Conservation (phyloP, 92 coral and sea anemone species). For the Blastomussa wellsi region DNA sequence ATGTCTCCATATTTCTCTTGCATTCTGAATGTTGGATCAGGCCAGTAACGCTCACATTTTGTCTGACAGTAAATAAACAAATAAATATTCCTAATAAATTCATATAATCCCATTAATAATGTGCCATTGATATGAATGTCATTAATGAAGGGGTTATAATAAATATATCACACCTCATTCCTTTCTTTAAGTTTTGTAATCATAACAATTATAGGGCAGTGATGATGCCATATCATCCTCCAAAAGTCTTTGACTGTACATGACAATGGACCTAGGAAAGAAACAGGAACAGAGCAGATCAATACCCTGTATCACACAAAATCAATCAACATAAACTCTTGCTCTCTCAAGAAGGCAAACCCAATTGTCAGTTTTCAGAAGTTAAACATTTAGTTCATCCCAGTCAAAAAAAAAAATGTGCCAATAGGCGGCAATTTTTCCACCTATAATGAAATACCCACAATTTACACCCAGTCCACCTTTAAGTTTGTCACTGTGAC, state of each 20-base stretch:
- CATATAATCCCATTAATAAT: too few species aligned
- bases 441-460: too few species aligned
- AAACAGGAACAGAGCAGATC: not conserved
- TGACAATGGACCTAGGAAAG: conserved; percentile 72
- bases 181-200: conserved; percentile 90
- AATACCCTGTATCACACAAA: not conserved
- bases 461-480: too few species aligned
- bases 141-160: not conserved
- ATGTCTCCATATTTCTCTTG: conserved; percentile 94
- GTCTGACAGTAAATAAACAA: conserved; percentile 62
- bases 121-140: too few species aligned
- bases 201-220: conserved; percentile 89
- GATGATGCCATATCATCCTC: conserved; percentile 92
- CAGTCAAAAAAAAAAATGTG: too few species aligned
- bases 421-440: too few species aligned
- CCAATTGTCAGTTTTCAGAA: too few species aligned
- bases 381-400: too few species aligned
- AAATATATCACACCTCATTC: conserved; percentile 59
- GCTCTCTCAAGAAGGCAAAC: not conserved
- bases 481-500: too few species aligned
- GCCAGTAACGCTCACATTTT: conserved; percentile 93
- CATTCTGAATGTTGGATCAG: conserved; percentile 89
- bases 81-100: too few species aligned
- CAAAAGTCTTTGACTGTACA: conserved; percentile 87
- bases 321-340: not conserved